Evolutionary conservation across 2,888 invertebrate species (phyloP).

Genomic region (Polyommatus icarus): DNA sequence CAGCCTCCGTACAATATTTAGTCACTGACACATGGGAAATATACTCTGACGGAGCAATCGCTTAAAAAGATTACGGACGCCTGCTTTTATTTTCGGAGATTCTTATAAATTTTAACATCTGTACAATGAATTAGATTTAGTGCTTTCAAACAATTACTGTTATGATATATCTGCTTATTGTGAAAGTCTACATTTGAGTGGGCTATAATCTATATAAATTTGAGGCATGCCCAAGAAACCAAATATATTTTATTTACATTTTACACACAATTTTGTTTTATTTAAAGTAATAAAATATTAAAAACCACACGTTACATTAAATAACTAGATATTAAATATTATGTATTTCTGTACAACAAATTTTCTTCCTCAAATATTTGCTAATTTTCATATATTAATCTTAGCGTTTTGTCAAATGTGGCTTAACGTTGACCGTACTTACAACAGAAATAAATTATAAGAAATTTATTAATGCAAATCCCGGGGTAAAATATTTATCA

Average conservation of each 20-base stretch:
- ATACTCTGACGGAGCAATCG: slow-evolving; percentile 46
- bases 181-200: too few species aligned
- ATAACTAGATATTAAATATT: neutral
- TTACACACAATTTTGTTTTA: too few species aligned
- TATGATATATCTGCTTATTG: too few species aligned
- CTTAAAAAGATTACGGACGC: slow-evolving; percentile 31
- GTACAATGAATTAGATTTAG: neutral
- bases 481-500: slow-evolving; percentile 16
- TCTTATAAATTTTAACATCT: neutral
- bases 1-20: slow-evolving; percentile 58
- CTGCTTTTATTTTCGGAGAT: slow-evolving; percentile 1
- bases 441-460: slow-evolving; percentile 5
- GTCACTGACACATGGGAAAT: slow-evolving; percentile 65
- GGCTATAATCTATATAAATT: too few species aligned
- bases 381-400: neutral
- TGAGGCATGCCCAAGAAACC: too few species aligned
- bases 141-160: neutral
- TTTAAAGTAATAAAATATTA: too few species aligned
- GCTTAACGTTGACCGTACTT: slow-evolving; percentile 18
- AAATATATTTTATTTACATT: too few species aligned
- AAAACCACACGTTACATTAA: too few species aligned
- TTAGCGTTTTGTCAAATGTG: neutral
- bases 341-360: neutral
- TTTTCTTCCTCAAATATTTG: neutral
- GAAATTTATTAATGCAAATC: slow-evolving; percentile 18